Evolutionary conservation across 2,888 invertebrate species (phyloP).

Genomic region (Tortrix viridana): DNA sequence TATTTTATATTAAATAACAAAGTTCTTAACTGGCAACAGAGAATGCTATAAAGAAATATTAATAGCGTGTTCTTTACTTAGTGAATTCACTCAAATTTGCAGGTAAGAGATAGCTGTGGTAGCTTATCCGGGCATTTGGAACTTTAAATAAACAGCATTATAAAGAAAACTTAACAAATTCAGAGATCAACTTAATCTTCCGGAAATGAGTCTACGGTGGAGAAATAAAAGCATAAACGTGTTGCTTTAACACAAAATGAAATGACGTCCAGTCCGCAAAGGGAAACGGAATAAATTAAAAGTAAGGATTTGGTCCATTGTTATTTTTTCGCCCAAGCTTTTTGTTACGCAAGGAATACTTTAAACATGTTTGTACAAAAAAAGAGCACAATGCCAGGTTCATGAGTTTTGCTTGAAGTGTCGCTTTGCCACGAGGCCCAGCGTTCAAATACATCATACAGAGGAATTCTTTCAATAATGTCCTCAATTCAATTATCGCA

Average conservation of each 20-base stretch:
- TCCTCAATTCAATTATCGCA: conserved; percentile 44
- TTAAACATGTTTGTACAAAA: conserved; percentile 53
- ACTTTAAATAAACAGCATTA: conserved; percentile 68
- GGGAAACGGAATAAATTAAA: conserved; percentile 75
- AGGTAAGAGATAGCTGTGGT: conserved; percentile 58
- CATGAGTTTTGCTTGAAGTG: not conserved
- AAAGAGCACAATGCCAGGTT: conserved; percentile 3
- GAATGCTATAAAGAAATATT: conserved; percentile 40
- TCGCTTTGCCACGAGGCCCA: not conserved
- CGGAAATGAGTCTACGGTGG: conserved; percentile 54
- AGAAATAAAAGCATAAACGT: conserved; percentile 73
- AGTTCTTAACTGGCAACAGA: conserved; percentile 59
- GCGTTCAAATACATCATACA: conserved; percentile 42
- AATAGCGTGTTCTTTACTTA: conserved; percentile 53
- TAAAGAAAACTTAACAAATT: conserved; percentile 67
- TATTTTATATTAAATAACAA: conserved; percentile 67
- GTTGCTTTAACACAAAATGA: conserved; percentile 68
- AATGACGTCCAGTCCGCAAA: conserved; percentile 67
- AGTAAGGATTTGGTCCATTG: conserved; percentile 66
- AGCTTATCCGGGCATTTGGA: conserved; percentile 62
- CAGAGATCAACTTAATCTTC: conserved; percentile 55
- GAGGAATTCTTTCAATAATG: conserved; percentile 37
- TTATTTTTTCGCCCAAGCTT: conserved; percentile 60
- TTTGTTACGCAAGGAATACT: conserved; percentile 57
- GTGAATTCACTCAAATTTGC: conserved; percentile 62